These are phyloP conservation scores for Platynereis dumerilii DNA, from an alignment of 2,888 invertebrate genomes.

Conservation along the genomic window DNA sequence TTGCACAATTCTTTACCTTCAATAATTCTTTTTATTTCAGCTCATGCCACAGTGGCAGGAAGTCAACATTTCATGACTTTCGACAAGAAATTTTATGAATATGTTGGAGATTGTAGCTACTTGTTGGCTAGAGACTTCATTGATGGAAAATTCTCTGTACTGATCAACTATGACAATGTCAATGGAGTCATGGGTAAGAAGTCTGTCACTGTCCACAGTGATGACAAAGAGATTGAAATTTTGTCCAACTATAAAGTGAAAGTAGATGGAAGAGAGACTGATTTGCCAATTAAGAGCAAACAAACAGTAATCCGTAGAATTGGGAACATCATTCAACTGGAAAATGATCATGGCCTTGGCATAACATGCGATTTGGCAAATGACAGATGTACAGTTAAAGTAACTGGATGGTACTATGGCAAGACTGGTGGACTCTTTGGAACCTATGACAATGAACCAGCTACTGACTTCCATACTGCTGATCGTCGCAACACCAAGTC, in stretches of 20 bases:
- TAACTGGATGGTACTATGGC: conserved; percentile 89
- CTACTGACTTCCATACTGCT: conserved; percentile 78
- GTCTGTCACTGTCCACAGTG: conserved; percentile 49
- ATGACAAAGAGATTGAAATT: conserved; percentile 51
- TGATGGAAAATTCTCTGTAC: conserved; percentile 80
- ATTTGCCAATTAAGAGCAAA: conserved; percentile 71
- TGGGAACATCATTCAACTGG: conserved; percentile 58
- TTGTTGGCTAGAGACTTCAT: conserved; percentile 83
- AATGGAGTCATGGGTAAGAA: conserved; percentile 40
- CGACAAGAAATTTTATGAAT: conserved; percentile 79
- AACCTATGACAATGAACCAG: conserved; percentile 87
- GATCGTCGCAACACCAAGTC: conserved; percentile 58
- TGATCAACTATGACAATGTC: conserved; percentile 71
- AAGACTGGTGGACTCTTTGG: conserved; percentile 87
- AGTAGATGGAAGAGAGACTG: conserved; percentile 67
- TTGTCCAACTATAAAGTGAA: conserved; percentile 41
- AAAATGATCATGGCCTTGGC: conserved; percentile 66
- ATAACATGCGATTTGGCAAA: conserved; percentile 61
- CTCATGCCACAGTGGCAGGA: conserved; percentile 82
- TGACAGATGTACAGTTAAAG: conserved; percentile 73
- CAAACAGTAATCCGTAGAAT: conserved; percentile 57
- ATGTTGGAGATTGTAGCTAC: conserved; percentile 79
- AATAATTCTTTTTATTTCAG: conserved; percentile 64
- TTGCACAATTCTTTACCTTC: too few relatives aligned
- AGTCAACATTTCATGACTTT: conserved; percentile 85